Evolutionary conservation across 2,888 invertebrate species (phyloP), one percentile per base, ranked within the genome.

Genomic region (Tachina fera): DNA sequence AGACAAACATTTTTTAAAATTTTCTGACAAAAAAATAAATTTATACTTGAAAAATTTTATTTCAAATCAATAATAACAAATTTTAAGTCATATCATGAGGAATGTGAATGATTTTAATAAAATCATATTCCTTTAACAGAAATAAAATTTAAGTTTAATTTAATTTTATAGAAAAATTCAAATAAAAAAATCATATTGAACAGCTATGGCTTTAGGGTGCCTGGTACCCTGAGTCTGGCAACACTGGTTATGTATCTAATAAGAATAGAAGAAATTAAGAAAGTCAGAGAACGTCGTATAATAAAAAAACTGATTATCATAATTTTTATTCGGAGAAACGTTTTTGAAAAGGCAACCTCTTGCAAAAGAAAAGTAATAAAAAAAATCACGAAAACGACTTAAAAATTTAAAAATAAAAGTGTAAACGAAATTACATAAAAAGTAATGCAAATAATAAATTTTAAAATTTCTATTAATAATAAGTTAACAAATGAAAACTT

Each of bases 241-340:
- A 3, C 31, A 9, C 14, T 77, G 53, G 58, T 56, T 68, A 49
- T 49, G 8, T 22, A 31, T 45, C 16, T 13, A 47, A 13, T 63
- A 47, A 56, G 19, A 3, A 41, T 19, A 67, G 13, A 56, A 58
- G 43, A 75, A 61, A 11, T 41, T 31, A 31, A 41, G 4, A 41
- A 16, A 41, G 5, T n/a, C 39, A 49, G n/a, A 70, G 43, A 74
- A 81, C 70, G 49, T 75, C 68, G 11, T 19, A 51, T 31, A n/a
- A 49, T 11, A 58, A 65, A 11, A 16, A 72, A n/a, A n/a, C n/a
- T n/a, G 51, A 75, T 70, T 22, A 71, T 43, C 41, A 51, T 45
- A 41, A 68, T 68, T 70, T 78, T 71, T 68, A 67, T 83, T 78
- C 78, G 60, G 83, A 45, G 47, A 63, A 79, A 79, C 11, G 74